A percentile compares a stretch with the other conserved stretches of the same genome.
These are phyloP conservation scores for Drosophila erecta DNA, from an alignment of 1,140 invertebrate genomes.

Conservation along the genomic window DNA sequence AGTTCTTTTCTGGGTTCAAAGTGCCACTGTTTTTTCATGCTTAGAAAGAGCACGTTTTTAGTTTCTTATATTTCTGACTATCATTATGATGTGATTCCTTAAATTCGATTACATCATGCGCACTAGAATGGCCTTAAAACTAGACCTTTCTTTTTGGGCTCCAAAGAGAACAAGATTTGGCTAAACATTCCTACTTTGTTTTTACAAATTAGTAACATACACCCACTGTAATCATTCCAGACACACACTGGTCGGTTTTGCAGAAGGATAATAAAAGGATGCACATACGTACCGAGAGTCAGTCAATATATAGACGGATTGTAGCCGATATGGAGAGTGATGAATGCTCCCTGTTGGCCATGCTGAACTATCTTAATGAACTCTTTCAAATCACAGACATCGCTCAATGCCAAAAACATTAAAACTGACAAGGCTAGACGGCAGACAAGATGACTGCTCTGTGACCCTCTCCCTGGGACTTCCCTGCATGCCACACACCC, in stretches of 20 bases:
- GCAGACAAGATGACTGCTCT: conserved; percentile 11
- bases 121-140: too few species aligned
- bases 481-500: conserved; percentile 13
- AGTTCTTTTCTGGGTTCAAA: neutral
- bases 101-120: too few species aligned
- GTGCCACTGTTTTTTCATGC: neutral
- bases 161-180: too few species aligned
- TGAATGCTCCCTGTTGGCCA: conserved; percentile 33
- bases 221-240: too few species aligned
- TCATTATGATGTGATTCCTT: neutral
- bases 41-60: neutral
- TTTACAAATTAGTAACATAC: too few species aligned
- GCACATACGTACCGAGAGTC: neutral
- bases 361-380: conserved; percentile 74
- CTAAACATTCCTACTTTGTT: too few species aligned
- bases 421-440: conserved; percentile 64
- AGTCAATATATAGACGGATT: neutral
- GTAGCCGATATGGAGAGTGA: neutral
- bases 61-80: neutral
- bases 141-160: too few species aligned
- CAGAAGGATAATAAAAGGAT: neutral
- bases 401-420: conserved; percentile 78
- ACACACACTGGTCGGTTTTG: neutral
- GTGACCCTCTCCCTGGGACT: conserved; percentile 10
- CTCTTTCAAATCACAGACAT: conserved; percentile 78